phyloP scores from a whole-genome alignment of 2,888 invertebrate species.

The Bembecia ichneumoniformis region DNA sequence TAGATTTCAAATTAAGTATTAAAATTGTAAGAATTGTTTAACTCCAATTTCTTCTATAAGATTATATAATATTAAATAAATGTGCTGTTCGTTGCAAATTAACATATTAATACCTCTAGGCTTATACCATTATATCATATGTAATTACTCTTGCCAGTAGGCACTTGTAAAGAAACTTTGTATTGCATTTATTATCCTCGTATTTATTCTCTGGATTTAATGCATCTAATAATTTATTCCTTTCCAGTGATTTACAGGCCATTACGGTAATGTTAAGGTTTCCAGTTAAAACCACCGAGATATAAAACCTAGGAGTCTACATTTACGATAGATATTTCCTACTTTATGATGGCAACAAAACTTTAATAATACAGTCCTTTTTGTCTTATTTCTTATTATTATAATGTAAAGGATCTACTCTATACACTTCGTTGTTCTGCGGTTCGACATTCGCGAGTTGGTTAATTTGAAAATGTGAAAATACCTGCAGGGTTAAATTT shows the following conservation, averaged over 20 bases:
- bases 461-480: background rate
- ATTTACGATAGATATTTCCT: conserved; percentile 47
- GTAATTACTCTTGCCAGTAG: background rate
- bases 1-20: too few relatives aligned
- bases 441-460: background rate
- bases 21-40: too few relatives aligned
- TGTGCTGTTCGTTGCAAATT: too few relatives aligned
- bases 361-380: conserved; percentile 30
- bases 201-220: conserved; percentile 43
- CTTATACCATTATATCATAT: background rate
- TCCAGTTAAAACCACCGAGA: conserved; percentile 41
- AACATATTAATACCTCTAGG: too few relatives aligned
- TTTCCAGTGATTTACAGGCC: conserved; percentile 52
- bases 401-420: conserved; percentile 19
- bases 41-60: too few relatives aligned
- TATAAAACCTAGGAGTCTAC: conserved; percentile 48
- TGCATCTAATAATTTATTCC: conserved; percentile 53
- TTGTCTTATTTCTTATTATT: conserved; percentile 28
- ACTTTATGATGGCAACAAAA: conserved; percentile 45
- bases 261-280: conserved; percentile 46
- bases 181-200: conserved; percentile 37
- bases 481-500: too few relatives aligned
- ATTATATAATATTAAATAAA: too few relatives aligned
- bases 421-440: background rate
- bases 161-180: conserved; percentile 22